Percentiles rank a stretch among this genome's conserved stretches.
Evolutionary conservation across 30 jellyfish, hydroid and myxozoan genomes (phyloP).

Genomic region (Aurelia sp.): DNA sequence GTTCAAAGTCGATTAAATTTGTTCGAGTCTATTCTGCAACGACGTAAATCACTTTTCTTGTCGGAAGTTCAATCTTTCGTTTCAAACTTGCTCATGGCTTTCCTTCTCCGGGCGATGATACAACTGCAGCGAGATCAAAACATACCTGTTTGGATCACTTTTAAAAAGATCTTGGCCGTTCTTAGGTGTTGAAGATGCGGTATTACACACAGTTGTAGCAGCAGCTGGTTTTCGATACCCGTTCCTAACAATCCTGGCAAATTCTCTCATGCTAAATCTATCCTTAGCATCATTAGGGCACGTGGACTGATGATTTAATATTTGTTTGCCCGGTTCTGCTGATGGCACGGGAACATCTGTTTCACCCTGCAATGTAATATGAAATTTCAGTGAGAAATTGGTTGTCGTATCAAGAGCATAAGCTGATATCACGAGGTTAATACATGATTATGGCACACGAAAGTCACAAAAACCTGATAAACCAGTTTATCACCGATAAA

Average conservation of each 20-base stretch:
- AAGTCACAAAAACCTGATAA: too few relatives aligned
- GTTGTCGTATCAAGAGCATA: too few relatives aligned
- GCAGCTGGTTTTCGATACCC: slow-evolving; percentile 50
- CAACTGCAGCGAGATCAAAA: neutral
- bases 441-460: too few relatives aligned
- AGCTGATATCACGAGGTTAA: too few relatives aligned
- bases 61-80: too few relatives aligned
- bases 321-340: neutral
- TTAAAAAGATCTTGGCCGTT: neutral
- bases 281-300: slow-evolving; percentile 62
- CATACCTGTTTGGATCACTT: slow-evolving; percentile 56
- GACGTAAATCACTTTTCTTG: too few relatives aligned
- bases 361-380: slow-evolving; percentile 2
- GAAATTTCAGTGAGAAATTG: too few relatives aligned
- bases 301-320: slow-evolving; percentile 27
- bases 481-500: too few relatives aligned
- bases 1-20: too few relatives aligned
- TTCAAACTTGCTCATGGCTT: too few relatives aligned
- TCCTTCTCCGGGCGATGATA: too few relatives aligned
- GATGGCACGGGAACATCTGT: neutral
- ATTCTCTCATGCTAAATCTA: slow-evolving; percentile 47
- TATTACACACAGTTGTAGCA: slow-evolving; percentile 18
- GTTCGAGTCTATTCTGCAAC: too few relatives aligned
- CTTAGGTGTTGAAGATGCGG: slow-evolving; percentile 14
- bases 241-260: slow-evolving; percentile 62